Evolutionary conservation across 1,140 invertebrate species (phyloP).

Genomic region (Aleiodes sp.): DNA sequence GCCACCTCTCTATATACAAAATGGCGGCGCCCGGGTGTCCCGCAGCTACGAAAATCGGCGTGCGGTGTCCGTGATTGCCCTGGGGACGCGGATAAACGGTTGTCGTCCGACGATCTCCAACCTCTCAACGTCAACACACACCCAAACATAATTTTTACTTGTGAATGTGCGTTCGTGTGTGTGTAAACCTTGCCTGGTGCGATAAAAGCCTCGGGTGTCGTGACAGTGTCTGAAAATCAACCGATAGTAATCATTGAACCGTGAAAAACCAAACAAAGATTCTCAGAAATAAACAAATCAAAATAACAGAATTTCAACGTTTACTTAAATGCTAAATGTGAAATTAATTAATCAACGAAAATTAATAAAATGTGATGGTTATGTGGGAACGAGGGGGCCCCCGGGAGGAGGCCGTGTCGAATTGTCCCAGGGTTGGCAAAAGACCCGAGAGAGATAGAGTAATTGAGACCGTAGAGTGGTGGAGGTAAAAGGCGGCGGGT

Average conservation of each 20-base stretch:
- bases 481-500: neutral
- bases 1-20: conserved; percentile 57
- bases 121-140: neutral
- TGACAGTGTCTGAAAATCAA: neutral
- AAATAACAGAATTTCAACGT: no score
- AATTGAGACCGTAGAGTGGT: conserved; percentile 4
- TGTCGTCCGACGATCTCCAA: neutral
- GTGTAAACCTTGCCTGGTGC: neutral
- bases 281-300: neutral
- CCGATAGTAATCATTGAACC: neutral
- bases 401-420: neutral
- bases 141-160: neutral
- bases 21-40: conserved; percentile 51
- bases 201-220: conserved; percentile 15
- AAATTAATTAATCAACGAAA: neutral
- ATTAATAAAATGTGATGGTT: neutral
- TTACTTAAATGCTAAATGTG: no score
- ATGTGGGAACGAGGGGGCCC: neutral
- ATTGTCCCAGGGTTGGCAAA: neutral
- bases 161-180: neutral
- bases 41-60: conserved; percentile 36
- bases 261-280: neutral
- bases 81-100: conserved; percentile 22
- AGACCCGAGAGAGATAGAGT: neutral
- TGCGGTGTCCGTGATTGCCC: conserved; percentile 32